Evolutionary conservation across 2,888 invertebrate species (phyloP).

Genomic region (Eupithecia vulgata): DNA sequence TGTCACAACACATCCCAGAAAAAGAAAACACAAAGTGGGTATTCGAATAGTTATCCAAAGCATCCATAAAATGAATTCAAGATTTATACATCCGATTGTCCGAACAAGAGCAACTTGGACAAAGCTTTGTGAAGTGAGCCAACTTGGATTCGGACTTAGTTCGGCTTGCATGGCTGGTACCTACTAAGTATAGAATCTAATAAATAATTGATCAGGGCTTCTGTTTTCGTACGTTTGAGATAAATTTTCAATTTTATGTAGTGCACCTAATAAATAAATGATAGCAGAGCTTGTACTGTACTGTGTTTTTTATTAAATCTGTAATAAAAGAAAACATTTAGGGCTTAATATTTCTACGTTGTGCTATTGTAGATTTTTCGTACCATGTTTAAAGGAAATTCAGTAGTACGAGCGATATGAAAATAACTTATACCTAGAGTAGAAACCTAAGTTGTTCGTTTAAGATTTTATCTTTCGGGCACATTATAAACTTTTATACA

Average conservation of each 20-base stretch:
- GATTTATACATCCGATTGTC: constrained; percentile 31
- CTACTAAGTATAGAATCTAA: constrained; percentile 38
- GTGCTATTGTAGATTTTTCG: background rate
- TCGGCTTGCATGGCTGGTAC: constrained; percentile 28
- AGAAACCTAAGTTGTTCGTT: background rate
- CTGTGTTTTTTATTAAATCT: background rate
- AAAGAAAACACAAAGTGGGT: background rate
- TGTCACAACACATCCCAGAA: background rate
- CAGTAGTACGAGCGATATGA: background rate
- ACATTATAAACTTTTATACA: no score
- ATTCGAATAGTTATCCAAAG: constrained; percentile 13
- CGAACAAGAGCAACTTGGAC: constrained; percentile 33
- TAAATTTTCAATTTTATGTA: background rate
- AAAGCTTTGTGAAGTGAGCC: constrained; percentile 38
- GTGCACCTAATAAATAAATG: constrained; percentile 1
- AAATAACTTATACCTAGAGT: background rate
- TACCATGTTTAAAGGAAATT: background rate
- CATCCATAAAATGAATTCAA: constrained; percentile 29
- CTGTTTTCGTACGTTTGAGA: background rate
- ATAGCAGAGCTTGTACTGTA: background rate
- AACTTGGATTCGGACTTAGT: constrained; percentile 34
- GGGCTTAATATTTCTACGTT: background rate
- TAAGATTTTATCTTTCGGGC: background rate
- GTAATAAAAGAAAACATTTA: no score
- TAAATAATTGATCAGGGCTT: constrained; percentile 42